Conservation (phyloP, 2,113 vertebrate species). For the Platanista minor region DNA sequence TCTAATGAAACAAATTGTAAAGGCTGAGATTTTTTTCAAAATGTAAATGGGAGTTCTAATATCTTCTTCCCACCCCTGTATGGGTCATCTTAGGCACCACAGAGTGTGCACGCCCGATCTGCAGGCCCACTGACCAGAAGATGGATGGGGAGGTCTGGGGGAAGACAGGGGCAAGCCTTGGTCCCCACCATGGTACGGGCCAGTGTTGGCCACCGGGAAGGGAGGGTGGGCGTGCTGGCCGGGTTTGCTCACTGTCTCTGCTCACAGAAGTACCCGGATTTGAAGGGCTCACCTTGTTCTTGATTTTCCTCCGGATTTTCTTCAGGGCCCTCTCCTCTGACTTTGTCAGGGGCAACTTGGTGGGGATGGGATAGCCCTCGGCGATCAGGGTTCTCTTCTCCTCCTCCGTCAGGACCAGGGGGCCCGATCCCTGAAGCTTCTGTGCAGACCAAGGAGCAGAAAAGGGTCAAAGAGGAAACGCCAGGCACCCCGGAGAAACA, state of each 20-base stretch:
- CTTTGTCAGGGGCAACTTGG: constrained; percentile 95
- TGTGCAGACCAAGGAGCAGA: constrained; percentile 31
- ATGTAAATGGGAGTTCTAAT: background rate
- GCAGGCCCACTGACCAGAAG: background rate
- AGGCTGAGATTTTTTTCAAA: background rate
- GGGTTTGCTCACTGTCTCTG: background rate
- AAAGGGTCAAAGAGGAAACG: background rate
- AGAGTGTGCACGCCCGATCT: fast-evolving
- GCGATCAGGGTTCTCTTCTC: constrained; percentile 96
- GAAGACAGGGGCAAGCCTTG: background rate
- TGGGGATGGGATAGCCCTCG: constrained; percentile 97
- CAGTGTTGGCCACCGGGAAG: background rate
- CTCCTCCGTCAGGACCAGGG: constrained; percentile 95
- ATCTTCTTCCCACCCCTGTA: background rate
- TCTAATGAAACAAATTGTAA: background rate
- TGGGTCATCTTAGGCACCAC: background rate
- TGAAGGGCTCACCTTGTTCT: constrained; percentile 89
- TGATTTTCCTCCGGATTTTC: constrained; percentile 99
- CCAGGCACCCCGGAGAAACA: background rate
- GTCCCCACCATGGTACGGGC: fast-evolving
- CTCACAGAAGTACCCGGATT: background rate
- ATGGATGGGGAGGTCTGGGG: background rate
- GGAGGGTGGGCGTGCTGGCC: fast-evolving
- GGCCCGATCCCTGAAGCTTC: constrained; percentile 95
- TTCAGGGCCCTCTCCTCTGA: constrained; percentile 98